A percentile compares a stretch with the other conserved stretches of the same genome.
These are phyloP conservation scores for Gymnoscopelus microlampas DNA, from an alignment of 2,797 vertebrate species.

Conservation along the genomic window DNA sequence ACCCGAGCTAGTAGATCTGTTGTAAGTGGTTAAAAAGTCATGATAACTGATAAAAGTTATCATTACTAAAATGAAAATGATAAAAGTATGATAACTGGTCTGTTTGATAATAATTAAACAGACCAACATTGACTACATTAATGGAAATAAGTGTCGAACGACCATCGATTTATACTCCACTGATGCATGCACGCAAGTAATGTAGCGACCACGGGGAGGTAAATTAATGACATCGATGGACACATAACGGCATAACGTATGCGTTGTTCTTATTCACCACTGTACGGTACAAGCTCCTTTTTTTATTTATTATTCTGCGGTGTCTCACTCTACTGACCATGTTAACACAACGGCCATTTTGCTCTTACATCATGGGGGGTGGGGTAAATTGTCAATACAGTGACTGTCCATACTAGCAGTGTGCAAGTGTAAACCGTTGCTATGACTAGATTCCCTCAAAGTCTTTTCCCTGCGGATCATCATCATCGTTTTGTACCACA, in stretches of 20 bases:
- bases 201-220: constrained; percentile 7
- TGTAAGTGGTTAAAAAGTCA: constrained; percentile 43
- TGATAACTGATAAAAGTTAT: too few species aligned
- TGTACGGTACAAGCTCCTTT: too few species aligned
- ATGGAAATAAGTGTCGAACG: constrained; percentile 40
- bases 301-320: too few species aligned
- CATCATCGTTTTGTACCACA: constrained; percentile 5
- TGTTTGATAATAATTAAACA: constrained; percentile 46
- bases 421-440: neutral
- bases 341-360: too few species aligned
- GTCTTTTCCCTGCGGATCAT: neutral
- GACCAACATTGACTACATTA: constrained; percentile 45
- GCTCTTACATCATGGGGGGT: too few species aligned
- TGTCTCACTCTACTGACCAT: too few species aligned
- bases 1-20: too few species aligned
- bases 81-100: constrained; percentile 55
- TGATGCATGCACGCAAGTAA: neutral
- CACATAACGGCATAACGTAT: neutral
- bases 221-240: constrained; percentile 21
- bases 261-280: neutral
- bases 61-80: too few species aligned
- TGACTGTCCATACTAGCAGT: too few species aligned
- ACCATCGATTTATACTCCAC: constrained; percentile 38
- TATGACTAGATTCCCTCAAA: constrained; percentile 8
- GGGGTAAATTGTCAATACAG: too few species aligned